Percentiles rank a stretch among this genome's conserved stretches.
Conservation (phyloP, 2,113 vertebrate species). For the Grammatotria lemairii region DNA sequence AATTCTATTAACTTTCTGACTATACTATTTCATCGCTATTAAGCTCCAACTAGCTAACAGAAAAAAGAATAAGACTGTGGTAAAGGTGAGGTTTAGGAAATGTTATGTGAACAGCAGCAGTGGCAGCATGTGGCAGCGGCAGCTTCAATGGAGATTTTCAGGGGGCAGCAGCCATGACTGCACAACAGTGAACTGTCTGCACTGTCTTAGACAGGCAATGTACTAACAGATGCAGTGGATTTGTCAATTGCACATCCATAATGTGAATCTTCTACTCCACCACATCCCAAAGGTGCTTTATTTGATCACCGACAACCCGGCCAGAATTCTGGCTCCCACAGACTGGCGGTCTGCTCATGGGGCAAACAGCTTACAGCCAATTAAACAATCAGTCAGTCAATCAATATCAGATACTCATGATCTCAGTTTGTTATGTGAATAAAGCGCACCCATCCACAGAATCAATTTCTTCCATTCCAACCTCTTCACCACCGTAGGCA, state of each 20-base stretch:
- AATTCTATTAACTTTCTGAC: neutral
- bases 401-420: neutral
- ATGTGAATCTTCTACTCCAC: neutral
- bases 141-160: fast-evolving
- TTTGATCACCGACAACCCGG: neutral
- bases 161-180: neutral
- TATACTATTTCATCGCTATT: neutral
- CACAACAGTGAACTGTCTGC: neutral
- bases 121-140: fast-evolving
- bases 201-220: neutral
- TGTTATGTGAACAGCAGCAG: neutral
- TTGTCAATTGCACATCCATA: neutral
- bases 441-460: neutral
- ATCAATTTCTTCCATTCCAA: neutral
- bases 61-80: neutral
- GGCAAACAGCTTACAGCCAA: neutral
- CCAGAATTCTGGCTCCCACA: neutral
- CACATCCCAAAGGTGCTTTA: neutral
- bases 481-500: neutral
- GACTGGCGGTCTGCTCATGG: neutral
- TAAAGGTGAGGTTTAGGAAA: neutral
- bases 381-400: neutral
- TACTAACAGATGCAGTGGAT: neutral
- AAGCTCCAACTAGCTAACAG: neutral
- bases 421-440: neutral